Conservation (phyloP, 2,797 vertebrate genomes). For the Merluccius polli region DNA sequence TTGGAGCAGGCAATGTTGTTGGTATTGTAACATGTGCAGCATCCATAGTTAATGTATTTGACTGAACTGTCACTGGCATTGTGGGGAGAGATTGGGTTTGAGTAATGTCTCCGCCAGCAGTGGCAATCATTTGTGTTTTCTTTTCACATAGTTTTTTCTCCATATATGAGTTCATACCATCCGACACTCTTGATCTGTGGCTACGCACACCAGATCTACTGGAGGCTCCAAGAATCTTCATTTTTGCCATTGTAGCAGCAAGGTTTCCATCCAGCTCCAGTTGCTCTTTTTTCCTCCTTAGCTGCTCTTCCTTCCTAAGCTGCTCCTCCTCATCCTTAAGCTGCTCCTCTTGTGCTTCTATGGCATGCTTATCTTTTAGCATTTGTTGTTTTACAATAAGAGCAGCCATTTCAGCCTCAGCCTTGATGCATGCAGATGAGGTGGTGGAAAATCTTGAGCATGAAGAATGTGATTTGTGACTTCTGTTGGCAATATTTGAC, state of each 20-base stretch:
- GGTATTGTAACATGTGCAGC: too few species aligned
- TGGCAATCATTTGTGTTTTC: too few species aligned
- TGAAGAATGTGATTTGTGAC: too few species aligned
- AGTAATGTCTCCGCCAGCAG: too few species aligned
- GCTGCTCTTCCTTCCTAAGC: too few species aligned
- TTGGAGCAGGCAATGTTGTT: background rate
- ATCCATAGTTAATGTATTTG: too few species aligned
- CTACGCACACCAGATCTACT: background rate
- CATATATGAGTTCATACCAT: too few species aligned
- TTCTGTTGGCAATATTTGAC: constrained; percentile 2
- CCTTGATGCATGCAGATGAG: too few species aligned
- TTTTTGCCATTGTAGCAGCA: constrained; percentile 7
- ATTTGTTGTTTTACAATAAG: background rate
- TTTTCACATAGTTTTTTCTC: too few species aligned
- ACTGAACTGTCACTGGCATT: background rate
- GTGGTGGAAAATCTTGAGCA: too few species aligned
- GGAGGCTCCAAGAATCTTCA: constrained; percentile 6
- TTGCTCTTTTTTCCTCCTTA: constrained; percentile 9
- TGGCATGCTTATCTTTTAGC: background rate
- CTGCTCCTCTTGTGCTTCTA: constrained; percentile 1
- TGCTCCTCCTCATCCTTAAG: too few species aligned
- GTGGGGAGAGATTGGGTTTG: background rate
- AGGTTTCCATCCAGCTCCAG: constrained; percentile 8
- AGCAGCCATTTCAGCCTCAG: background rate
- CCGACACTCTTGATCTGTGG: background rate